Evolutionary conservation across 2,888 invertebrate species (phyloP), one percentile per base, ranked within the genome.

Genomic region (Hydriomena furcata): DNA sequence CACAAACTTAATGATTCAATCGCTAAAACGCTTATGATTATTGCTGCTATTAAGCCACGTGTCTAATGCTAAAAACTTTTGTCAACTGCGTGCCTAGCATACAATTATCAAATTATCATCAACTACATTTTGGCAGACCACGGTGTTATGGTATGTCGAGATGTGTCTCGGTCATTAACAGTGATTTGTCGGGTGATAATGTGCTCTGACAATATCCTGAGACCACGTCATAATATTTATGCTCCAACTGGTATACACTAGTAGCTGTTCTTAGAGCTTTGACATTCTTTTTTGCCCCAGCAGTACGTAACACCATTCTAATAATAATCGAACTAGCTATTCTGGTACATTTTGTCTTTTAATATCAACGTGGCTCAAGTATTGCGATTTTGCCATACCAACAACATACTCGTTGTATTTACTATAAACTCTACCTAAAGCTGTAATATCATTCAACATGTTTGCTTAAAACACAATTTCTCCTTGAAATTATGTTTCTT

Each of bases 111-210:
- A 21, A 52, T 53, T 23, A 47, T 50, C 49, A 35, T 40, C 25
- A 13, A 27, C 11, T 13, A 8, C 28, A 28, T 34, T 44, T 34
- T 50, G 50, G 50, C 44, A 32, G 25, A 21, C n/a, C 32, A 40
- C 28, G 17, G 10, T 28, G 37, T 40, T 23, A 31, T 34, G 31
- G 28, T 11, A 38, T 37, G 36, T 38, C 32, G 36, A 28, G 35
- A 43, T 43, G 55, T 63, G 58, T 51, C 55, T 59, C 52, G 66
- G 65, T 65, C 65, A 66, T 73, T 73, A 70, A 58, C 69, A 64
- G 60, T 67, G 63, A 69, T 73, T 71, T 72, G 68, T 32, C 66
- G 61, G 65, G 66, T 71, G 70, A 65, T 74, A 75, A 78, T 77
- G 59, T 62, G 53, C 61, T 52, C 58, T 40, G 43, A 43, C 53